Conservation (phyloP, 2,888 invertebrate species). For the Eilema depressum region DNA sequence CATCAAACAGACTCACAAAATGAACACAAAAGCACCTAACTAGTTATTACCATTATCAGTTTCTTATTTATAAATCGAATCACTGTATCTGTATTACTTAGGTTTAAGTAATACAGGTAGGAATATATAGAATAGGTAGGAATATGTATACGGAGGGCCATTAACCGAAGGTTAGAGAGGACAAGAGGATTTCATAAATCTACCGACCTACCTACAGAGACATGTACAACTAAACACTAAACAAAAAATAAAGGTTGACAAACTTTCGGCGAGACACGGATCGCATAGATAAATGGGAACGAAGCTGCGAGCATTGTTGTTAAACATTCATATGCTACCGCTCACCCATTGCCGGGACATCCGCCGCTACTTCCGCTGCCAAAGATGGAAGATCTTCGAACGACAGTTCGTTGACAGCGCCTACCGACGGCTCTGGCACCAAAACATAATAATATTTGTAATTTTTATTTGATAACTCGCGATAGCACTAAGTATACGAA, state of each 20-base stretch:
- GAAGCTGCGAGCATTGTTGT: slow-evolving; percentile 78
- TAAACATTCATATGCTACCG: slow-evolving; percentile 82
- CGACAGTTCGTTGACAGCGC: slow-evolving; percentile 82
- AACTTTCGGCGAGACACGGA: slow-evolving; percentile 83
- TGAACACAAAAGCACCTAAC: slow-evolving; percentile 23
- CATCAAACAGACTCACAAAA: slow-evolving; percentile 28
- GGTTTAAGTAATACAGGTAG: too few species aligned
- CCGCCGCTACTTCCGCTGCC: slow-evolving; percentile 86
- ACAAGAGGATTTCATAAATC: slow-evolving; percentile 52
- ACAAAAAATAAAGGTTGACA: slow-evolving; percentile 85
- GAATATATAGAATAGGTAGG: not conserved
- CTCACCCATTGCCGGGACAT: slow-evolving; percentile 86
- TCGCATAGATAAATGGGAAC: slow-evolving; percentile 83
- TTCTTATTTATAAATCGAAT: slow-evolving; percentile 46
- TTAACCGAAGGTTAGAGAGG: slow-evolving; percentile 35
- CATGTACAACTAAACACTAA: slow-evolving; percentile 57
- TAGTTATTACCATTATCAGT: slow-evolving; percentile 48
- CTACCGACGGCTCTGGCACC: slow-evolving; percentile 54
- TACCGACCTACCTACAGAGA: slow-evolving; percentile 35
- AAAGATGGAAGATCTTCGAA: slow-evolving; percentile 84
- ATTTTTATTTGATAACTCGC: slow-evolving; percentile 54
- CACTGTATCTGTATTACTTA: too few species aligned
- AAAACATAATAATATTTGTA: slow-evolving; percentile 65
- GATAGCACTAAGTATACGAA: slow-evolving; percentile 46
- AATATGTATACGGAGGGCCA: slow-evolving; percentile 29